These are phyloP conservation scores for Pygocentrus nattereri DNA, from an alignment of 2,797 vertebrate species.

Conservation along the genomic window DNA sequence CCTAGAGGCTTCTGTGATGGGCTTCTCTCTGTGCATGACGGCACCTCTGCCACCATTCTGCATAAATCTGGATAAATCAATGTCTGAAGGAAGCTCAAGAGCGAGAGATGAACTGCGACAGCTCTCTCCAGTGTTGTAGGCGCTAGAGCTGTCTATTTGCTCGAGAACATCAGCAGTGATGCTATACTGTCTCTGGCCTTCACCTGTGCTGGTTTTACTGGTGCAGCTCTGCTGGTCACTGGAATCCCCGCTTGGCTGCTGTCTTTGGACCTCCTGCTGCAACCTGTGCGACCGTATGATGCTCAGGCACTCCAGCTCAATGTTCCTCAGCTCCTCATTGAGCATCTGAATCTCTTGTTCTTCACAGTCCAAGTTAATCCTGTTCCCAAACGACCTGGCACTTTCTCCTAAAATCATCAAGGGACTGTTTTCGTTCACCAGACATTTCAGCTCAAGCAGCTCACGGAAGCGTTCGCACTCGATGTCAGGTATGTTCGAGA, in stretches of 20 bases:
- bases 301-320: conserved; percentile 94
- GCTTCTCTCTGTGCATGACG: conserved; percentile 36
- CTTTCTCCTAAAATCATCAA: conserved; percentile 54
- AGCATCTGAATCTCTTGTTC: conserved; percentile 94
- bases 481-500: conserved; percentile 87
- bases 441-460: conserved; percentile 92
- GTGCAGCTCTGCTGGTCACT: background rate
- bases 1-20: conserved; percentile 61
- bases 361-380: conserved; percentile 81
- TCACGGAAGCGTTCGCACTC: conserved; percentile 92
- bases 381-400: conserved; percentile 69
- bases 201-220: conserved; percentile 86
- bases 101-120: conserved; percentile 92
- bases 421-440: conserved; percentile 75
- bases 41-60: conserved; percentile 44
- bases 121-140: conserved; percentile 95
- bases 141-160: conserved; percentile 93
- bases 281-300: conserved; percentile 91
- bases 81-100: conserved; percentile 88
- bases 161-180: conserved; percentile 92
- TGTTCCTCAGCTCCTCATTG: conserved; percentile 91
- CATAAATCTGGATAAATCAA: conserved; percentile 77
- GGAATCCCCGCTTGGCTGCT: conserved; percentile 62
- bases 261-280: conserved; percentile 81
- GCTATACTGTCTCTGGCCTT: conserved; percentile 85